Evolutionary conservation across 2,888 invertebrate genomes (phyloP).

Genomic region (Lymantria dispar): DNA sequence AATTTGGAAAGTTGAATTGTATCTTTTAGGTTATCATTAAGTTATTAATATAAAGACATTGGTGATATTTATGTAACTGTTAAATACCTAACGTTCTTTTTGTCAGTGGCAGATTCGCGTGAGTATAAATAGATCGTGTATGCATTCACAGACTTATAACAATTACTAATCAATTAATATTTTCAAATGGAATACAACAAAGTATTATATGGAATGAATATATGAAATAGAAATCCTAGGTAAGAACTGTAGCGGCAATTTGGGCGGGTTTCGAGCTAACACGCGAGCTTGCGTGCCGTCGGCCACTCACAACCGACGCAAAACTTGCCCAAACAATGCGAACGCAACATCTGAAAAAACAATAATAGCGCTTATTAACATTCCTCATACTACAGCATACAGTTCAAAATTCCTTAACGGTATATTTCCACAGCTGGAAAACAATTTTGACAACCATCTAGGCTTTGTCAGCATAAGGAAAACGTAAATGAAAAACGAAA

Average conservation of each 20-base stretch:
- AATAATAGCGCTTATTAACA: slow-evolving; percentile 43
- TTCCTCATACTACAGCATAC: slow-evolving; percentile 31
- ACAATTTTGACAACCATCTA: slow-evolving; percentile 18
- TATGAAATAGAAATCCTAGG: slow-evolving; percentile 43
- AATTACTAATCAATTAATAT: slow-evolving; percentile 23
- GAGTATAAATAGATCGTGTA: no score
- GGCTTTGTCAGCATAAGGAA: slow-evolving; percentile 31
- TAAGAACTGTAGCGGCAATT: slow-evolving; percentile 39
- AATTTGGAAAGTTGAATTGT: no score
- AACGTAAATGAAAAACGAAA: slow-evolving; percentile 42
- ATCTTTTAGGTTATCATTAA: no score
- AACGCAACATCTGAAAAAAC: slow-evolving; percentile 50
- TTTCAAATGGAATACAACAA: slow-evolving; percentile 35
- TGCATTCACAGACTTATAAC: slow-evolving; percentile 1
- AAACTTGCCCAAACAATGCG: slow-evolving; percentile 51
- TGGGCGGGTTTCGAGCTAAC: slow-evolving; percentile 46
- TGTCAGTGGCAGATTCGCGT: no score
- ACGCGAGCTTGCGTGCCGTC: slow-evolving; percentile 75
- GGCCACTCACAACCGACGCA: slow-evolving; percentile 50
- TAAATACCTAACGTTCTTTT: no score
- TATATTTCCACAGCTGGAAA: slow-evolving; percentile 16
- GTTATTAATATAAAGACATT: no score
- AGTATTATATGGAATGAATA: slow-evolving; percentile 19
- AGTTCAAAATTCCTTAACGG: slow-evolving; percentile 27
- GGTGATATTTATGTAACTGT: no score